Evolutionary conservation across 2,797 vertebrate species (phyloP).

Genomic region (Galago senegalensis): DNA sequence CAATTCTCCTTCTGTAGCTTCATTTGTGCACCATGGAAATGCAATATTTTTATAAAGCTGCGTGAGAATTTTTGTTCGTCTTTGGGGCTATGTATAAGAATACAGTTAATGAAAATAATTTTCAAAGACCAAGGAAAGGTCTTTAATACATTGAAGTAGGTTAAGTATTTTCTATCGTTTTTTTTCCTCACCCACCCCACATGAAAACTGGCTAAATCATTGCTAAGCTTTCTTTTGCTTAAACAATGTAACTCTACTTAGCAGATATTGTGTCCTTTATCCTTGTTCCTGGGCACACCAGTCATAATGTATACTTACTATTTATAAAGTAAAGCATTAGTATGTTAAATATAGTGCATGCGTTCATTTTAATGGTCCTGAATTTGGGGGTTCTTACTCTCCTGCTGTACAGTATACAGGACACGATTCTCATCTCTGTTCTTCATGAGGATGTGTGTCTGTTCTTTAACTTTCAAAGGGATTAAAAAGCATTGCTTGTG

Average conservation of each 20-base stretch:
- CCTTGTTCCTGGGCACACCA: neutral
- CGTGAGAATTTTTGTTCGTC: conserved; percentile 16
- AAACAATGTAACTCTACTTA: conserved; percentile 41
- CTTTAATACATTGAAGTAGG: conserved; percentile 64
- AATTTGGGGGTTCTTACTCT: conserved; percentile 72
- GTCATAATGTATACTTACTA: conserved; percentile 49
- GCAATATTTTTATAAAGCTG: conserved; percentile 71
- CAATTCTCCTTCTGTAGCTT: conserved; percentile 50
- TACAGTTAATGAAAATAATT: conserved; percentile 68
- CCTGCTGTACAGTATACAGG: neutral
- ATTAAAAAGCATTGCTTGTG: conserved; percentile 80
- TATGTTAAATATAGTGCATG: conserved; percentile 60
- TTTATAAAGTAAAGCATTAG: conserved; percentile 67
- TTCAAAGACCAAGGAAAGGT: conserved; percentile 74
- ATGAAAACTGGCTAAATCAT: conserved; percentile 32
- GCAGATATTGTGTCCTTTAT: neutral
- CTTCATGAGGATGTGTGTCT: conserved; percentile 67
- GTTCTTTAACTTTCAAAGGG: conserved; percentile 83
- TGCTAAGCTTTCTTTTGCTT: conserved; percentile 44
- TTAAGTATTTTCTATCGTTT: conserved; percentile 58
- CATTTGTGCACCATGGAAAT: conserved; percentile 55
- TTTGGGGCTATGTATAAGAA: conserved; percentile 31
- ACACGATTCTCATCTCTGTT: conserved; percentile 82
- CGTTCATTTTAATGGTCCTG: conserved; percentile 80
- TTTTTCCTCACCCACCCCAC: conserved; percentile 14